Conservation (phyloP, 2,113 vertebrate genomes). For the Alces alces region DNA sequence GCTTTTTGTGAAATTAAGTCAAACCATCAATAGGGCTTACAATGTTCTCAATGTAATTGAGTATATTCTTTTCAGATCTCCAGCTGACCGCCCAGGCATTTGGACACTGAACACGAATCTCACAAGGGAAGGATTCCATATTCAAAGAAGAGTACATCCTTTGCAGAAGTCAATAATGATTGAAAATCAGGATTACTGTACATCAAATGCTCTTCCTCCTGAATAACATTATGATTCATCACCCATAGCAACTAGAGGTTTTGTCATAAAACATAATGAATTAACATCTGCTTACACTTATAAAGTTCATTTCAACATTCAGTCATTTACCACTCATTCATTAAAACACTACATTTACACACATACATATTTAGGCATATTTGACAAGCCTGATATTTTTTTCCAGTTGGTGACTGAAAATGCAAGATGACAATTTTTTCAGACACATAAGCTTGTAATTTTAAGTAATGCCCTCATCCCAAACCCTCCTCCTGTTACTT, state of each 20-base stretch:
- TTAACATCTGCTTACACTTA: slow-evolving; percentile 45
- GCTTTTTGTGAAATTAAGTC: neutral
- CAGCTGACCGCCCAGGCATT: neutral
- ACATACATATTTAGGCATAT: neutral
- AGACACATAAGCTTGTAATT: neutral
- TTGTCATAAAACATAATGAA: slow-evolving; percentile 25
- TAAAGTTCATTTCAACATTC: neutral
- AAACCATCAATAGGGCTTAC: neutral
- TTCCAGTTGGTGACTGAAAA: slow-evolving; percentile 23
- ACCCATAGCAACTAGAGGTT: neutral
- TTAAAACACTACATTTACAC: neutral
- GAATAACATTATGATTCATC: neutral
- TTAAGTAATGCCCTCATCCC: neutral
- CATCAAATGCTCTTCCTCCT: neutral
- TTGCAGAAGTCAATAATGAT: neutral
- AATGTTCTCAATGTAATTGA: neutral
- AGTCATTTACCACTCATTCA: neutral
- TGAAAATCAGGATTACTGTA: neutral
- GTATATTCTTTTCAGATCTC: neutral
- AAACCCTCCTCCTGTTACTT: neutral
- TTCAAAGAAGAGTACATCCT: neutral
- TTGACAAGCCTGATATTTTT: neutral
- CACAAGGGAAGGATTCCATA: neutral
- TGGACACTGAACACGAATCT: neutral
- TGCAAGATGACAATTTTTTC: slow-evolving; percentile 6